Conservation (phyloP, 2,113 vertebrate species). For the Agapornis roseicollis region DNA sequence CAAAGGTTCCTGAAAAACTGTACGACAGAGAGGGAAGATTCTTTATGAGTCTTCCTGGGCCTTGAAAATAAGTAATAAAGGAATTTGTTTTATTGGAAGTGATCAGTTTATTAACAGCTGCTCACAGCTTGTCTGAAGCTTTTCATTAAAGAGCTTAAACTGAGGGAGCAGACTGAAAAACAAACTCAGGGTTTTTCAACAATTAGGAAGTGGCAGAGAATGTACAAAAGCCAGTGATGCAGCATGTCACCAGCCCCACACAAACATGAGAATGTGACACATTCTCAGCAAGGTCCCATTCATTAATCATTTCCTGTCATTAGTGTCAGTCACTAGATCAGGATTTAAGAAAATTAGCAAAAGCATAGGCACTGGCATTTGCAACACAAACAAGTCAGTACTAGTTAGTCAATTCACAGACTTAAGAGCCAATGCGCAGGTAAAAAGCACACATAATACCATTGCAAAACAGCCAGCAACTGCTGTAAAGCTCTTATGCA, state of each 20-base stretch:
- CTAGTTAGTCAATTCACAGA: background rate
- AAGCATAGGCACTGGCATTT: background rate
- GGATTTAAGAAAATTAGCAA: conserved; percentile 2
- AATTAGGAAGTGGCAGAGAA: background rate
- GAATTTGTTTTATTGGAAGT: background rate
- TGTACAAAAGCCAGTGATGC: background rate
- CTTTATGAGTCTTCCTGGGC: background rate
- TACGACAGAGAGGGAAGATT: background rate
- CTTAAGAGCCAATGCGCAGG: rapidly evolving
- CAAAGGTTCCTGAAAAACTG: background rate
- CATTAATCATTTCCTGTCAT: conserved; percentile 41
- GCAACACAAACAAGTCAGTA: background rate
- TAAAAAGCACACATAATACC: background rate
- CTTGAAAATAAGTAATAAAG: background rate
- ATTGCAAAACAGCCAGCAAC: background rate
- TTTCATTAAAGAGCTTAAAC: background rate
- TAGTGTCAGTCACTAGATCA: background rate
- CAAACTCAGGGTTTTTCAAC: background rate
- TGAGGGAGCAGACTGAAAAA: background rate
- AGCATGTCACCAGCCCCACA: background rate
- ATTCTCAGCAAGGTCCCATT: background rate
- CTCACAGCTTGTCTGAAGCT: background rate
- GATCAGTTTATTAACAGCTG: background rate
- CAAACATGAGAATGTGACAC: background rate
- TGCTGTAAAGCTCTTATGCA: rapidly evolving